Evolutionary conservation across 2,888 invertebrate species (phyloP), one percentile per base, ranked within the genome.

Genomic region (Iselma pallidipennis): DNA sequence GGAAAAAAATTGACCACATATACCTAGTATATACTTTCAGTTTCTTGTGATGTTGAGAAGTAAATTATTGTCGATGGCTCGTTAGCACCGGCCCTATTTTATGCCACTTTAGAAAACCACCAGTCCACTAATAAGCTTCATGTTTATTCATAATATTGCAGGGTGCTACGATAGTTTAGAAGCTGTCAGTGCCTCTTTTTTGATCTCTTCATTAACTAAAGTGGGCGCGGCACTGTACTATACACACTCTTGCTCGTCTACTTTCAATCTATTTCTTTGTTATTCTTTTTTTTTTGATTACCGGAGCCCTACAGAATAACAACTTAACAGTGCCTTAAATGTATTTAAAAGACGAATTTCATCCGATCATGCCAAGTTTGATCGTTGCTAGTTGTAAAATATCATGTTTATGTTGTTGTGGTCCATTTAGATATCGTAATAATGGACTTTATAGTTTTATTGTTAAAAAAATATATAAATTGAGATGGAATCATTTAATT

Each of bases 61-160:
- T 69, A 67, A 69, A 69, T 69, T 65, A 69, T 45, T 69, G 69
- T 69, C 66, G 61, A 60, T 55, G 59, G 66, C 68, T 71, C 67
- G 67, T 68, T 68, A 69, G 66, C 59, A 59, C 33, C 53, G 57
- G 63, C 55, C 59, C 26, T 50, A 50, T 64, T 65, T 69, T 66
- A 65, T 63, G 59, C 61, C 66, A 71, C 68, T 70, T 69, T 66
- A 57, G 57, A 50, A 37, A 37, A 37, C 6, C 62, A 48, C 55
- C 60, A 64, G 60, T 61, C 59, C 66, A 59, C 65, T 68, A 70
- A 67, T 70, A 70, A 67, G 65, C 63, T 71, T 72, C 72, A 72
- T 72, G 72, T 72, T 71, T 72, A 72, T 72, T 72, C 72, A 72
- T 71, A 70, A 67, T 66, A 69, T 68, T 64, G 70, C 67, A 66